These are phyloP conservation scores for Thaleichthys pacificus DNA, from an alignment of 2,797 vertebrate species.

Conservation along the genomic window DNA sequence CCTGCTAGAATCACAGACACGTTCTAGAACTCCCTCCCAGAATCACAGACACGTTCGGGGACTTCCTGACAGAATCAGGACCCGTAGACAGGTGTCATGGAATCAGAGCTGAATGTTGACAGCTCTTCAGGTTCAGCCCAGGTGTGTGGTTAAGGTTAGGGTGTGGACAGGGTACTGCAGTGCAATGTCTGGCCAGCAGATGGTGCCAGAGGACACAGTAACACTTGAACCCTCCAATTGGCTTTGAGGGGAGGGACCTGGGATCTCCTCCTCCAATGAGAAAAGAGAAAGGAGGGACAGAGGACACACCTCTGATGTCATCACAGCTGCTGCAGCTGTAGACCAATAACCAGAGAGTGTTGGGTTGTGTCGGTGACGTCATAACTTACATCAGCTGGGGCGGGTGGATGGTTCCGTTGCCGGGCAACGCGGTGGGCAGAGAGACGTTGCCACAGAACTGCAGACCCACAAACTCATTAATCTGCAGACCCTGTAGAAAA, in stretches of 20 bases:
- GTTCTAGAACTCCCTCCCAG: neutral
- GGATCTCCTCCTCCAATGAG: no score
- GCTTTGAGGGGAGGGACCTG: no score
- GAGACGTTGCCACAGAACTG: slow-evolving; percentile 37
- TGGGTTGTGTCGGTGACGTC: slow-evolving; percentile 6
- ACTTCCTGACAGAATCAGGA: no score
- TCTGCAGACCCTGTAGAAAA: slow-evolving; percentile 77
- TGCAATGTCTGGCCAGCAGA: neutral
- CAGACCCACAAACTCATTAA: slow-evolving; percentile 80
- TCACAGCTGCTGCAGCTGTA: neutral
- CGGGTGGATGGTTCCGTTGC: neutral
- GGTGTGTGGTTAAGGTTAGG: no score
- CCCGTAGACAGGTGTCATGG: no score
- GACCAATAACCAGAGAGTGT: neutral
- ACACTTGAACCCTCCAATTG: no score
- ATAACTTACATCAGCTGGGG: slow-evolving; percentile 41
- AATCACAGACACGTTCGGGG: no score
- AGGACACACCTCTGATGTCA: no score
- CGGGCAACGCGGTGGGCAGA: neutral
- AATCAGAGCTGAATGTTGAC: no score
- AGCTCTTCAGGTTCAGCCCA: no score
- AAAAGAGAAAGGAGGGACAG: no score
- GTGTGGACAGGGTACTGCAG: neutral
- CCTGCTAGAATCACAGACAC: neutral
- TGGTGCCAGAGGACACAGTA: neutral